phyloP scores from a whole-genome alignment of 1,140 invertebrate genomes.

The Polypedilum vanderplanki region DNA sequence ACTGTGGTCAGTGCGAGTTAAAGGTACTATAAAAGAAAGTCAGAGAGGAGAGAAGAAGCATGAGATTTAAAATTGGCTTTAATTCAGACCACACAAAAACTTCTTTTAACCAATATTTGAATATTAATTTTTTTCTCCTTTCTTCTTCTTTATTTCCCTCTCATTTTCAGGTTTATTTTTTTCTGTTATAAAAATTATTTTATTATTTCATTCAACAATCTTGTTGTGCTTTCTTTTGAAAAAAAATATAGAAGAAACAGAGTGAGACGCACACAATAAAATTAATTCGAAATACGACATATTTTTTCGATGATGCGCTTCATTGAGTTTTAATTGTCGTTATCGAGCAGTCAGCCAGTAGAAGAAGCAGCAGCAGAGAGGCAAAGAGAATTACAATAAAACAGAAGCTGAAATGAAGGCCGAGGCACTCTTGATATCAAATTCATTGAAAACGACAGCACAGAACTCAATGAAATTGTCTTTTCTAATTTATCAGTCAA shows the following conservation, averaged over 20 bases:
- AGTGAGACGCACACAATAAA: background rate
- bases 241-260: too few species aligned
- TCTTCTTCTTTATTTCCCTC: slow-evolving; percentile 19
- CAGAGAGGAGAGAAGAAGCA: too few species aligned
- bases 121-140: slow-evolving; percentile 21
- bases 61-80: slow-evolving; percentile 5
- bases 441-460: background rate
- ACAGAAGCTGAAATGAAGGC: background rate
- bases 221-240: background rate
- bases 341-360: background rate
- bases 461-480: background rate
- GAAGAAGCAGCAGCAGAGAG: background rate
- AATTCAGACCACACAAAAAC: slow-evolving; percentile 27
- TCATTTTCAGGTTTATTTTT: background rate
- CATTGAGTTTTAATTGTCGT: slow-evolving; percentile 7
- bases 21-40: slow-evolving; percentile 1
- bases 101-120: slow-evolving; percentile 1
- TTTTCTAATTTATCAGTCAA: background rate
- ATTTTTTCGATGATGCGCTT: slow-evolving; percentile 12
- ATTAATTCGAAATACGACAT: background rate
- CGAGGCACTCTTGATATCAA: background rate
- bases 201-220: background rate
- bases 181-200: background rate
- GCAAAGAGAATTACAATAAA: background rate
- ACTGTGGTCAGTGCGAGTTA: background rate